Conservation (phyloP, 2,113 vertebrate species). For the Tupaia tana region DNA sequence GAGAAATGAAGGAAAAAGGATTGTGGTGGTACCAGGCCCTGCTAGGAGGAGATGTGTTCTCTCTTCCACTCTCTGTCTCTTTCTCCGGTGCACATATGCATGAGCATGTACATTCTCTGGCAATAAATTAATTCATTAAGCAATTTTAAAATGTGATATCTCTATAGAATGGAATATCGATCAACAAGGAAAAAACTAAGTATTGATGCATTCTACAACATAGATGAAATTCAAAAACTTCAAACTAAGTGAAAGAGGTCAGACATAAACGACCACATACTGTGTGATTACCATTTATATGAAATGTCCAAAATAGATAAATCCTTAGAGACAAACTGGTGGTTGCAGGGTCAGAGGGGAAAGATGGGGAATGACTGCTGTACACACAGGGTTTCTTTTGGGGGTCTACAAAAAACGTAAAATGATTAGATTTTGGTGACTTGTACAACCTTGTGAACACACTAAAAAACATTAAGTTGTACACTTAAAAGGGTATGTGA, state of each 20-base stretch:
- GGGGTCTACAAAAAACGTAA: not conserved
- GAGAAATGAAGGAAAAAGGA: too few relatives aligned
- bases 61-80: too few relatives aligned
- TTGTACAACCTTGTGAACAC: not conserved
- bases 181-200: not conserved
- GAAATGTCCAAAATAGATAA: not conserved
- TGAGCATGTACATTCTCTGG: too few relatives aligned
- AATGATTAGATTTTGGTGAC: not conserved
- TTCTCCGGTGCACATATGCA: too few relatives aligned
- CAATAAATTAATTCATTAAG: too few relatives aligned
- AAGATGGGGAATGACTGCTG: rapidly evolving
- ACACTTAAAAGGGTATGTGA: not conserved
- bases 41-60: too few relatives aligned
- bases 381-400: too few relatives aligned
- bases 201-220: too few relatives aligned
- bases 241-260: not conserved
- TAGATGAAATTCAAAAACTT: not conserved
- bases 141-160: not conserved
- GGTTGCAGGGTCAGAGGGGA: not conserved
- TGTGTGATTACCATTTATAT: not conserved
- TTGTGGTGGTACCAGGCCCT: too few relatives aligned
- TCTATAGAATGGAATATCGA: not conserved
- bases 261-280: not conserved
- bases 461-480: not conserved
- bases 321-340: not conserved